These are phyloP conservation scores for Clarias macrocephalus DNA, from an alignment of 2,113 vertebrate species.

Conservation along the genomic window DNA sequence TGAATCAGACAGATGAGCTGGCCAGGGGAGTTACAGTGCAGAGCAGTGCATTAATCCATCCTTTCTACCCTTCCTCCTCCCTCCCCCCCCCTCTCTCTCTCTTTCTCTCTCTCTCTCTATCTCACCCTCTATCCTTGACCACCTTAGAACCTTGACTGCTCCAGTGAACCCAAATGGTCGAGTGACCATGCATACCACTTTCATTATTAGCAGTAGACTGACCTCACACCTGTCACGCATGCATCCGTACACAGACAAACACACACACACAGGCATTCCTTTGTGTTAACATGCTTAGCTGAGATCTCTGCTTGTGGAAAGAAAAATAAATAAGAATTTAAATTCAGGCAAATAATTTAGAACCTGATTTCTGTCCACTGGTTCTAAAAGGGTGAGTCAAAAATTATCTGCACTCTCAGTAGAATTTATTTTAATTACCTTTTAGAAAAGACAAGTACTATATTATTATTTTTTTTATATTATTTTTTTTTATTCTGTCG, in stretches of 20 bases:
- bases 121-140: constrained; percentile 10
- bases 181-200: constrained; percentile 14
- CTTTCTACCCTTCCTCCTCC: background rate
- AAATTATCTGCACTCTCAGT: too few species aligned
- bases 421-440: too few species aligned
- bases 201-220: constrained; percentile 32
- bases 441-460: too few species aligned
- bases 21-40: constrained; percentile 67
- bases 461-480: too few species aligned
- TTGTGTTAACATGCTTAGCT: constrained; percentile 36
- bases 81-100: background rate
- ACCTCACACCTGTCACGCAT: constrained; percentile 48
- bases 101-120: background rate
- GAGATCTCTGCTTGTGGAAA: background rate
- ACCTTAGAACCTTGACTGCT: constrained; percentile 28
- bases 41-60: constrained; percentile 64
- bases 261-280: constrained; percentile 28
- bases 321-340: background rate
- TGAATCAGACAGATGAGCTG: constrained; percentile 72
- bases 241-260: background rate
- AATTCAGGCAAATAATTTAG: background rate
- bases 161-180: constrained; percentile 11
- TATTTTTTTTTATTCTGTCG: too few species aligned
- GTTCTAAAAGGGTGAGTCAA: background rate
- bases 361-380: background rate